Evolutionary conservation across 2,113 vertebrate genomes (phyloP).

Genomic region (Serinus canaria): DNA sequence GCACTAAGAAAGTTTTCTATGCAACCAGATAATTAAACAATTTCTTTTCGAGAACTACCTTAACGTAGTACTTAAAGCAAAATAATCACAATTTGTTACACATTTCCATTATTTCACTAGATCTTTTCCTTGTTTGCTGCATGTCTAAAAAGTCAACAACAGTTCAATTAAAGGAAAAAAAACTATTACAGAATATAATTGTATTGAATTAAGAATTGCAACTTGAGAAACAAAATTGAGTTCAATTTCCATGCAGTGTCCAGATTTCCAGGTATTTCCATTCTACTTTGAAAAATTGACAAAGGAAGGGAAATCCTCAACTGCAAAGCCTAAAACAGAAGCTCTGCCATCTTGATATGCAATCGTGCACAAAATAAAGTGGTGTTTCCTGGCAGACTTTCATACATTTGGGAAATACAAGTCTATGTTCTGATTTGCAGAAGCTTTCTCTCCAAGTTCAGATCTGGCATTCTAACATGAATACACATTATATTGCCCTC

Average conservation of each 20-base stretch:
- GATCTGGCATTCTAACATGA: neutral
- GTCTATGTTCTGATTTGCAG: neutral
- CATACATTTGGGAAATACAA: neutral
- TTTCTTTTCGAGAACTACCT: neutral
- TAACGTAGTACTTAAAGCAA: neutral
- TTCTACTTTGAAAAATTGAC: neutral
- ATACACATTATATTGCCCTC: neutral
- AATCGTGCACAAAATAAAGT: fast-evolving
- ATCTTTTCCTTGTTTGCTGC: neutral
- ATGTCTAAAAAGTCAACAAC: neutral
- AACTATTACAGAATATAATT: neutral
- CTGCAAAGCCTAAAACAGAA: neutral
- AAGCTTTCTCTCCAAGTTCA: neutral
- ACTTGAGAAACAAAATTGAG: neutral
- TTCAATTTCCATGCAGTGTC: neutral
- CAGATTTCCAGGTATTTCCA: neutral
- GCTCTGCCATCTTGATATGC: neutral
- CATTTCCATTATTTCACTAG: neutral
- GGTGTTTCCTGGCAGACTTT: neutral
- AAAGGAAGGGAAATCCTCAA: neutral
- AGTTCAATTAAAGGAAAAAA: neutral
- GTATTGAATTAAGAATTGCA: neutral
- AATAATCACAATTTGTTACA: neutral
- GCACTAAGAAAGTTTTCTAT: neutral
- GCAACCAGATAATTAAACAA: neutral